Evolutionary conservation across 2,797 vertebrate genomes (phyloP), one percentile per base, ranked within the genome.

Genomic region (Xerus rutilus): DNA sequence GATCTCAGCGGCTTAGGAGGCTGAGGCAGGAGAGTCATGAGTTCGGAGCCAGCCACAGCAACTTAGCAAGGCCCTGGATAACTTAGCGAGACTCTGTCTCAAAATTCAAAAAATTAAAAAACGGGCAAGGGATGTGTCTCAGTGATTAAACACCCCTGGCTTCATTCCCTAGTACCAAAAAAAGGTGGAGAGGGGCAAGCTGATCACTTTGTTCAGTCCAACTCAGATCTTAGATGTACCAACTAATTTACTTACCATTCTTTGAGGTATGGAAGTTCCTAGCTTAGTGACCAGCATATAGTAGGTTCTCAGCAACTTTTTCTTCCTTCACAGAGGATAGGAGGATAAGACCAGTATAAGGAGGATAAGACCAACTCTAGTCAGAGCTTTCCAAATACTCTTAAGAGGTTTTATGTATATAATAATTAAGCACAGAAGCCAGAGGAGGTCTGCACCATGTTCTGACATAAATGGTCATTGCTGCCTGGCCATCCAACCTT

Each of bases 361-460:
- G 20, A 30, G 52, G 21, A 28, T 14, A 52, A 54, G 20, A 30
- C 3, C 18, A 10, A n/a, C n/a, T n/a, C n/a, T n/a, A n/a, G 18
- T 64, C n/a, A n/a, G 67, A 77, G 39, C 17, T 70, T 94, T 67
- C 13, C 73, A n/a, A 35, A 70, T 69, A 62, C 17, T 15, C 0
- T 47, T 45, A 35, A 28, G 43, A 45, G 7, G 8, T 49, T 4
- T 43, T 43, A 13, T 1, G 3, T 21, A 17, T 2, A 1, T 43
- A 52, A 21, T 18, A 59, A 17, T 72, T 12, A 72, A 47, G 28
- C 74, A 12, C 35, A 30, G 39, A 85, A 49, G 15, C 43, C n/a
- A 12, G 25, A 73, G 35, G 12, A 7, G 21, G 13, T 45, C 52
- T 30, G 2, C 9, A 1, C 11, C 4, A 39, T 1, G 0, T 23